Evolutionary conservation across 1,140 invertebrate genomes (phyloP), one percentile per base, ranked within the genome.

Genomic region (Colletes latitarsis): DNA sequence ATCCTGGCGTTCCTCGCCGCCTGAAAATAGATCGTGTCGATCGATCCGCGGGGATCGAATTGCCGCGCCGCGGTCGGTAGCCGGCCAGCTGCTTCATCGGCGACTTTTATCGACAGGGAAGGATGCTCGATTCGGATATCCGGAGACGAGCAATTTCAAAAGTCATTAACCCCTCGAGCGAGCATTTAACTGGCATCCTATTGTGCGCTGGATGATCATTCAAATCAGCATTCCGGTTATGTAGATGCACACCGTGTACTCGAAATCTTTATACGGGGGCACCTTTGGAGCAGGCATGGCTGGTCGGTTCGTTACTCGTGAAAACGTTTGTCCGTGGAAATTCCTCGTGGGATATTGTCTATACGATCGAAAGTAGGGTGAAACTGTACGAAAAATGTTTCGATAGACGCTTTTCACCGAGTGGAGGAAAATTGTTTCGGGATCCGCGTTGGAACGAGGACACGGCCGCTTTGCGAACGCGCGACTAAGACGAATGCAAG

Each of bases 201-300:
- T 77, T 58, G 66, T 49, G 64, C 15, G 17, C 4, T 4, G 19
- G n/a, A 57, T 57, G 17, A 77, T 77, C 64, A 49, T 58, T 77
- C 53, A n/a, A 68, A 69, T 77, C 49, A 55, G 5, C 19, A 30
- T 21, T 57, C 53, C 66, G 74, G 64, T 77, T 77, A 77, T 77
- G 74, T 69, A 77, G 63, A 69, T 69, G 41, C 41, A 69, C 21
- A 69, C 21, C 30, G 17, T 0, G 60, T 62, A 8, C 6, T 21
- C 17, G 15, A 64, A 64, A 14, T 6, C 19, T 62, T 62, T 43
- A 12, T 15, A 10, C 14, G 19, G 43, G 10, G 17, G 1, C 6
- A 39, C 5, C 53, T 17, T 46, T 46, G 43, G 43, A 46, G 43
- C 43, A 15, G 52, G 2, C 30, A 0, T 30, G 52, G 52, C 52